Percentiles rank a stretch among this genome's conserved stretches.
Evolutionary conservation across 1,140 invertebrate species (phyloP).

Genomic region (Hestina assimilis): DNA sequence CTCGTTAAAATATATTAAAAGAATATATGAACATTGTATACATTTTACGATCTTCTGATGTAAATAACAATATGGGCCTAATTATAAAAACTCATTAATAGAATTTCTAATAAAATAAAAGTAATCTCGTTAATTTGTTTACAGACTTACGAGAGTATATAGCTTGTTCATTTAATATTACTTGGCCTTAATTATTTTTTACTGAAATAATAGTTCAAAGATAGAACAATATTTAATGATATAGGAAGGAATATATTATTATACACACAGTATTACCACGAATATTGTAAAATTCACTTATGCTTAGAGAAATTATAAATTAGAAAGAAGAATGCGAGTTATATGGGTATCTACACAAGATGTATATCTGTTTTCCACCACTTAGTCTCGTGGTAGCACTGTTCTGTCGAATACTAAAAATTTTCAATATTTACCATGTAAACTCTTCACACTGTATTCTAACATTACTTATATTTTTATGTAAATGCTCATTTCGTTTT

Average conservation of each 20-base stretch:
- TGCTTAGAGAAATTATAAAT: slow-evolving; percentile 20
- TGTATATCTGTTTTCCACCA: not conserved
- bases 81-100: slow-evolving; percentile 20
- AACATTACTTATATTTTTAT: slow-evolving; percentile 1
- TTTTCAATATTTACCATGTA: slow-evolving; percentile 26
- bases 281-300: slow-evolving; percentile 44
- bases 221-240: slow-evolving; percentile 41
- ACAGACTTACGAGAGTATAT: slow-evolving; percentile 13
- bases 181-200: slow-evolving; percentile 30
- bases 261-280: slow-evolving; percentile 49
- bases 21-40: not conserved
- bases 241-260: slow-evolving; percentile 24
- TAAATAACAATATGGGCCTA: slow-evolving; percentile 36
- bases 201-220: slow-evolving; percentile 45
- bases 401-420: slow-evolving; percentile 23
- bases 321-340: too few species aligned
- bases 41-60: slow-evolving; percentile 15
- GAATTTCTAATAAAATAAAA: slow-evolving; percentile 19
- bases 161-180: slow-evolving; percentile 23
- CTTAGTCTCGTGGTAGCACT: slow-evolving; percentile 33
- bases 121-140: slow-evolving; percentile 21
- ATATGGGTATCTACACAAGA: not conserved
- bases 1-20: slow-evolving; percentile 8
- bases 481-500: slow-evolving; percentile 9
- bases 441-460: slow-evolving; percentile 6